These are phyloP conservation scores for Capra hircus DNA, from an alignment of 2,113 vertebrate species.

Conservation along the genomic window DNA sequence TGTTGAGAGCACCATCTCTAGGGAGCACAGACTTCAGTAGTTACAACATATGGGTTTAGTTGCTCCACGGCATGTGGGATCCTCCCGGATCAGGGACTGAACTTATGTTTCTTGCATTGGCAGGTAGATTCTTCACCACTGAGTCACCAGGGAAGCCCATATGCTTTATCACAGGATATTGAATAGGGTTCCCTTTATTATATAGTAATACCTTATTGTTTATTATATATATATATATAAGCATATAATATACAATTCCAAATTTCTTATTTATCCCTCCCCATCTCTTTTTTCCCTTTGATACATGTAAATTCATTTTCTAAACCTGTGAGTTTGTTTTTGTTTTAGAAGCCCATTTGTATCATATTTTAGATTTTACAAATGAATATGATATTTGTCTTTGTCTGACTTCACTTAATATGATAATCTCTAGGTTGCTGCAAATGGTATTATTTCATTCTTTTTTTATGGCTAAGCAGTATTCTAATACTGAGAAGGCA, in stretches of 20 bases:
- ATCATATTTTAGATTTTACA: not conserved
- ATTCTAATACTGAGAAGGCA: not conserved
- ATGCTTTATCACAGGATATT: not conserved
- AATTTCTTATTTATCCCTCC: not conserved
- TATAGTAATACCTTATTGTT: not conserved
- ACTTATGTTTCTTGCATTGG: not conserved
- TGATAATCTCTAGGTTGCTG: not conserved
- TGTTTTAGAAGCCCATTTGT: not conserved
- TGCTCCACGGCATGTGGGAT: not conserved
- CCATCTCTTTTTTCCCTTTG: not conserved
- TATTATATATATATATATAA: not conserved
- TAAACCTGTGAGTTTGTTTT: not conserved
- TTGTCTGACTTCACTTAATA: not conserved
- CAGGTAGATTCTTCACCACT: not conserved
- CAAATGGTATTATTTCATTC: not conserved
- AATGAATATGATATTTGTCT: not conserved
- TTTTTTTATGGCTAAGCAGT: not conserved
- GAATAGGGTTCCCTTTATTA: not conserved
- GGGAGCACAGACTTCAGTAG: accelerated
- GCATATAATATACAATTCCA: not conserved
- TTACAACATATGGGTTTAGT: not conserved
- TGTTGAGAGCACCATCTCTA: not conserved
- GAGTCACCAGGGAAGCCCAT: not conserved
- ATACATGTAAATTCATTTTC: not conserved
- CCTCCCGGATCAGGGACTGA: not conserved